Conservation (phyloP, 2,888 invertebrate genomes). For the Campoplex capitator region DNA sequence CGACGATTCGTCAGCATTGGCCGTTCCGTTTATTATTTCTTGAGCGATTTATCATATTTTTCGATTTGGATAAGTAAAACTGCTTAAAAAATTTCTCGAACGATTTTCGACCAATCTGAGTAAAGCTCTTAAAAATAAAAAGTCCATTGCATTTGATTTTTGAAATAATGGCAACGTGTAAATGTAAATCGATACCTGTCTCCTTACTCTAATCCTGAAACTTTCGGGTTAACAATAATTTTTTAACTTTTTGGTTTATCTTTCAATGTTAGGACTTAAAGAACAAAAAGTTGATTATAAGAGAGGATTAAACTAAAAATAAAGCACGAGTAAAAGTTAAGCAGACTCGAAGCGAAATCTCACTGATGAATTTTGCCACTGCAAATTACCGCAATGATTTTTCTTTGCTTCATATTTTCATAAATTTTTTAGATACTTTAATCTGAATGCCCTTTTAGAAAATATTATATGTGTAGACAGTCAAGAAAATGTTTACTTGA, state of each 20-base stretch:
- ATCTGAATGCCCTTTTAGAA: conserved; percentile 66
- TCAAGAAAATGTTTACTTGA: conserved; percentile 7
- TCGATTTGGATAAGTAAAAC: too few relatives aligned
- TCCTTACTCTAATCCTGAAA: neutral
- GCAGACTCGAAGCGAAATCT: conserved; percentile 56
- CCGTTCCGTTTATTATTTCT: neutral
- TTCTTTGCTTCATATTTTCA: neutral
- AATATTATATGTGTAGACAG: conserved; percentile 37
- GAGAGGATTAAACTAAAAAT: conserved; percentile 3
- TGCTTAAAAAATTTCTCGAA: neutral
- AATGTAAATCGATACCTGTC: neutral
- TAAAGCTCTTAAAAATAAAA: neutral
- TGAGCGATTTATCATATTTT: neutral
- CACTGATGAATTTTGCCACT: conserved; percentile 31
- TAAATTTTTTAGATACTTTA: conserved; percentile 58
- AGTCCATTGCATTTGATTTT: neutral
- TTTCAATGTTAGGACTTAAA: conserved; percentile 23
- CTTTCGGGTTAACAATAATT: conserved; percentile 10
- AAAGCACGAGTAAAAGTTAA: conserved; percentile 10
- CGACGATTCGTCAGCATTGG: neutral
- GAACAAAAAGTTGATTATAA: neutral
- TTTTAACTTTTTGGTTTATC: conserved; percentile 48
- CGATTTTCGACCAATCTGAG: neutral
- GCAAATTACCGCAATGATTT: neutral
- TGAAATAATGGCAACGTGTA: neutral